Base-by-base conservation (phyloP, 2,797 vertebrate species). In the Chaenodraco wilsoni region DNA sequence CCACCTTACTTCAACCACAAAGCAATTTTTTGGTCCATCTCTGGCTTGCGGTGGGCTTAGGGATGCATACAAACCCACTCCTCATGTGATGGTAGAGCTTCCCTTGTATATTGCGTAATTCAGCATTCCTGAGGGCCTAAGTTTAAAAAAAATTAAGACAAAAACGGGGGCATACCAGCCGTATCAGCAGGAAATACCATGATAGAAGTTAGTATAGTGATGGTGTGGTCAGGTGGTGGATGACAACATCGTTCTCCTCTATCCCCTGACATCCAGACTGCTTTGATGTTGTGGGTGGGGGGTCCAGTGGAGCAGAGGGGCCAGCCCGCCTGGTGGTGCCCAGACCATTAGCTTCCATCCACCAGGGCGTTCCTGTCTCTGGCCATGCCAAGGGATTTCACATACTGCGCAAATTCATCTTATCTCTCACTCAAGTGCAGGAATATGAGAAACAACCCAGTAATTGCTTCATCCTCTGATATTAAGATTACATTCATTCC, bases 141-240 rank as follows among this genome's bases (percentile, higher is more conserved):
- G 61, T 79, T 84, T 74, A 76, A 70, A 89, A 83, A 76, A 80
- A 69, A 37, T 9, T 45, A 71, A 82, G 72, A 83, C 74, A 86
- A 87, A 86, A 87, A 86, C 81, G 76, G 46, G 51, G 56, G 69
- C 89, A 92, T 92, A 75, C 91, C 85, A 84, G 62, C 43, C 79
- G 84, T 91, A 93, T 94, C 92, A 85, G 78, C 80, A 93, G 91
- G 91, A 93, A 94, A 92, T 88, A 57, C 86, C 79, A 73, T 65
- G 79, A 88, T 74, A 85, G 52, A 74, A 89, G 52, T 79, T 62
- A 73, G 65, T 59, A 63, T 72, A 51, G 76, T 63, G 68, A 72
- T 84, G 77, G 69, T 67, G 66, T 81, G 54, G 78, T 86, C 61
- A 64, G 66, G 77, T 70, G 81, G 19, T 69, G 68, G 76, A 72